A percentile compares a stretch with the other conserved stretches of the same genome.
These are phyloP conservation scores for Sphaeramia orbicularis DNA, from an alignment of 2,797 vertebrate species.

Conservation along the genomic window DNA sequence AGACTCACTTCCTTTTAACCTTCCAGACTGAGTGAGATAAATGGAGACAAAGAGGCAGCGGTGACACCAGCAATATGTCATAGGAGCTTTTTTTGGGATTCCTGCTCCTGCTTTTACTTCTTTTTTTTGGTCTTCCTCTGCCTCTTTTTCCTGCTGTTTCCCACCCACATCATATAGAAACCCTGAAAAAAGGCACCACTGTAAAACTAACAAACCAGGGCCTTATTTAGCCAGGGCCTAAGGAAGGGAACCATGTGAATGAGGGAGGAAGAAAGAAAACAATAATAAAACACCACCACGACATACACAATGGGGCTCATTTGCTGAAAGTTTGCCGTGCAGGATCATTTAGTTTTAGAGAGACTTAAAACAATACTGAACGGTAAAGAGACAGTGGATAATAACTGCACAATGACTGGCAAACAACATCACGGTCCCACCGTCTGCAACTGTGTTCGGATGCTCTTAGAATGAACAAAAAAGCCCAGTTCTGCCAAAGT, in stretches of 20 bases:
- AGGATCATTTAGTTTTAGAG: constrained; percentile 45
- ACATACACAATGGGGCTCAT: constrained; percentile 32
- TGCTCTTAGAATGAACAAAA: constrained; percentile 23
- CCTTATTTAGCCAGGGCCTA: constrained; percentile 35
- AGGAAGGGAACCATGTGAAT: constrained; percentile 39
- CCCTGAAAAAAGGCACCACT: constrained; percentile 41
- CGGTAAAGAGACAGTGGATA: constrained; percentile 18
- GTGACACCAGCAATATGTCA: constrained; percentile 38
- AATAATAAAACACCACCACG: constrained; percentile 26
- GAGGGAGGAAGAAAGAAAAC: constrained; percentile 11
- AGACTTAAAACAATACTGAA: constrained; percentile 49
- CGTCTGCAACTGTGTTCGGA: constrained; percentile 42
- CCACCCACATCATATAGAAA: constrained; percentile 52
- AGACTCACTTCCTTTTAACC: constrained; percentile 28
- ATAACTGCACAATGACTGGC: constrained; percentile 46
- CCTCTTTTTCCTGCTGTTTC: constrained; percentile 30
- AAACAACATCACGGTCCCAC: constrained; percentile 34
- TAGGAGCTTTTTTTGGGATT: constrained; percentile 47
- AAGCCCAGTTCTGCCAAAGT: background rate
- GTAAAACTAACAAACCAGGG: constrained; percentile 64
- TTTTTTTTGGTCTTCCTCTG: constrained; percentile 14
- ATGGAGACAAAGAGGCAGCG: constrained; percentile 21
- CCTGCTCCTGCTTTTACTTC: constrained; percentile 14
- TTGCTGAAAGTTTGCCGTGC: constrained; percentile 51
- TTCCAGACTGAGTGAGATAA: constrained; percentile 33